Base-by-base conservation (phyloP, 2,888 invertebrate species). In the Meteorus colon region DNA sequence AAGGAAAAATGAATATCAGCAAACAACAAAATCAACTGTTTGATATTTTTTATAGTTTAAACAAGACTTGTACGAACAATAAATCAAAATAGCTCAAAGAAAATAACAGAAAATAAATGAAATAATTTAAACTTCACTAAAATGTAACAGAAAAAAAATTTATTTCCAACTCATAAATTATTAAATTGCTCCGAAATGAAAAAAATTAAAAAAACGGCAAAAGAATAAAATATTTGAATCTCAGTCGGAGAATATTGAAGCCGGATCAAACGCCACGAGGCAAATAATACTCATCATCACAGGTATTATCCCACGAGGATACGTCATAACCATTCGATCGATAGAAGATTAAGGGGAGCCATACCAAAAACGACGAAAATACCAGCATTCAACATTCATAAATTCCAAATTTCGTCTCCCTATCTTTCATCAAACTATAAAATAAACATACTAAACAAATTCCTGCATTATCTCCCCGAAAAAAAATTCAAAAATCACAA, bases 251-350 rank as follows among this genome's bases (percentile, higher is more conserved):
- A 31, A 65, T 34, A 34, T 65, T 16, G 34, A 34, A 34, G n/a
- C n/a, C 31, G 16, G 31, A n/a, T 34, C 4, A 65, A 19, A 65
- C 37, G n/a, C 34, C 63, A 63, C 63, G 63, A 63, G 63, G 63
- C 31, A 29, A 8, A 8, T 34, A 34, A 34, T 34, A 34, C 4
- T 34, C 29, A 16, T 31, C 24, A 24, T 24, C 29, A n/a, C 63
- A 63, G 63, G 63, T 63, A 31, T 16, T 34, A 34, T 34, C 63
- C 31, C 63, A 63, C 63, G 63, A 63, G 63, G 31, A 34, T 14
- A 63, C 31, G 16, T 29, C 34, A 65, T 65, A 65, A 65, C 4
- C 72, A 72, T 76, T 72, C 74, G 78, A 76, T 78, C 78, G 75
- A 78, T 78, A 76, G 27, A 71, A 76, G 27, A 71, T 48, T 24